These are phyloP conservation scores for Galerucella calmariensis DNA, from an alignment of 2,888 invertebrate genomes.

Conservation along the genomic window DNA sequence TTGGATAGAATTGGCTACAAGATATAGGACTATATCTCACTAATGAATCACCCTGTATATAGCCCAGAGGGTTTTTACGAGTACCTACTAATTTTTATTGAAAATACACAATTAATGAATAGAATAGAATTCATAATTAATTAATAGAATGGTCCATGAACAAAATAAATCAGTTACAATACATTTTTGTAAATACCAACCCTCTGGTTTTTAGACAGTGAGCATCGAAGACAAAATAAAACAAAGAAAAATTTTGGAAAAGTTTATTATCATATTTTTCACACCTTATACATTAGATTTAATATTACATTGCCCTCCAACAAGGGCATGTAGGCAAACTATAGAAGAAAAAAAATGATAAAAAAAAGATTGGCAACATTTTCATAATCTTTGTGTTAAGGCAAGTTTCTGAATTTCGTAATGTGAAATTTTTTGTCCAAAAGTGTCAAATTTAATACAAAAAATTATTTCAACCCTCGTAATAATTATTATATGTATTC, in stretches of 20 bases:
- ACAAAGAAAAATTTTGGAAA: constrained; percentile 49
- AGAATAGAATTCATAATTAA: no score
- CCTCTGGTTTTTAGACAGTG: constrained; percentile 53
- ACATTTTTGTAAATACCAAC: constrained; percentile 57
- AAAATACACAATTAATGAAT: background rate
- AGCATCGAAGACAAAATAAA: constrained; percentile 48
- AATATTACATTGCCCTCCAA: constrained; percentile 20
- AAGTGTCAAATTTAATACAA: no score
- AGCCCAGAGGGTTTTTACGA: constrained; percentile 33
- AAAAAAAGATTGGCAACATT: constrained; percentile 49
- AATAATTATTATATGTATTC: no score
- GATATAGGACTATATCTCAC: background rate
- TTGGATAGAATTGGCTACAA: no score
- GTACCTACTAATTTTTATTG: constrained; percentile 15
- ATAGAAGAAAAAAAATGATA: constrained; percentile 45
- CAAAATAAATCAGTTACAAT: constrained; percentile 27
- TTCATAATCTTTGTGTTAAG: constrained; percentile 32
- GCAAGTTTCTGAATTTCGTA: constrained; percentile 32
- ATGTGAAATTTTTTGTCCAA: constrained; percentile 16
- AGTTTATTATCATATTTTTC: constrained; percentile 51
- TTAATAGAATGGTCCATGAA: constrained; percentile 18
- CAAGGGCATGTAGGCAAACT: constrained; percentile 19
- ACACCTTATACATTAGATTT: constrained; percentile 45
- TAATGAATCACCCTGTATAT: constrained; percentile 18
- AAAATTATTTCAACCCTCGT: background rate